phyloP scores from a whole-genome alignment of 2,888 invertebrate genomes.

The Augiades crinisus region DNA sequence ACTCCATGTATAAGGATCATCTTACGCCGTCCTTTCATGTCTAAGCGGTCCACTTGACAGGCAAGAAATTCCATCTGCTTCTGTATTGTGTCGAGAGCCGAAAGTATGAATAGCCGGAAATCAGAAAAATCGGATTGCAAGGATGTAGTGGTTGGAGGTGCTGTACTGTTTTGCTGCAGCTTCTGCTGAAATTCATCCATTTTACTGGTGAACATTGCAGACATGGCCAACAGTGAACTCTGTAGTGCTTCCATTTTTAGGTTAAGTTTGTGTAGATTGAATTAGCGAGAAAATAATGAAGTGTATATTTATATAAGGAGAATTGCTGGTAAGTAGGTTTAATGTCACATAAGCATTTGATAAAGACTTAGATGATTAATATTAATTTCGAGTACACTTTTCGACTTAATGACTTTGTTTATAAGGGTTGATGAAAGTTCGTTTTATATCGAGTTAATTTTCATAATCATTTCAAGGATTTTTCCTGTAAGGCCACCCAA shows the following conservation, averaged over 20 bases:
- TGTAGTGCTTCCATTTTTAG: not conserved
- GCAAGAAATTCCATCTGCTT: not conserved
- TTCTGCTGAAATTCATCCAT: not conserved
- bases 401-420: too few relatives aligned
- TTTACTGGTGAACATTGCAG: not conserved
- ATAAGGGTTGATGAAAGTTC: too few relatives aligned
- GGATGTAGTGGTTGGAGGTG: not conserved
- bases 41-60: not conserved
- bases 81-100: not conserved
- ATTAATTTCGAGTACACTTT: too few relatives aligned
- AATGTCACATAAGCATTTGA: too few relatives aligned
- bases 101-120: not conserved
- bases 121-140: not conserved
- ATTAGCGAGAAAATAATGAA: too few relatives aligned
- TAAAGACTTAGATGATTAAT: too few relatives aligned
- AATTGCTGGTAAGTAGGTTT: too few relatives aligned
- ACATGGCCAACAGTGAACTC: not conserved
- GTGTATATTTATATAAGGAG: too few relatives aligned
- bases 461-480: too few relatives aligned
- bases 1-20: not conserved
- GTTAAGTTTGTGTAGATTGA: not conserved
- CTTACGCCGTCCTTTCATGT: not conserved
- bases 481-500: too few relatives aligned
- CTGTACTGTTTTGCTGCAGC: not conserved
- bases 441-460: too few relatives aligned